phyloP scores from a whole-genome alignment of 1,140 invertebrate species.

The Cotesia vestalis region DNA sequence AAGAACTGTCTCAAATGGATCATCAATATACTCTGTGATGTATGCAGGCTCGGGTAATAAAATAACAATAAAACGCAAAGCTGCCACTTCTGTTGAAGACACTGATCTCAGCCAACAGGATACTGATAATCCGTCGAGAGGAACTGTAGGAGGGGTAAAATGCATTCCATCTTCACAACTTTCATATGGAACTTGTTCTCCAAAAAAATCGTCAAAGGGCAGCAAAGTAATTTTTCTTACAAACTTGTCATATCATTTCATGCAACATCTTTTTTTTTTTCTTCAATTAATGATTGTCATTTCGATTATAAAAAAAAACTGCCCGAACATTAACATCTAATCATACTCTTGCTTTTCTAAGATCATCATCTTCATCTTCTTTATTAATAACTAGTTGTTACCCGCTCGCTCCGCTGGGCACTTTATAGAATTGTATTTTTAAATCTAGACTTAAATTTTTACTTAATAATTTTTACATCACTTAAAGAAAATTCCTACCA shows the following conservation, averaged over 20 bases:
- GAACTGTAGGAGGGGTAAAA: slow-evolving; percentile 59
- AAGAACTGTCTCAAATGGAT: slow-evolving; percentile 72
- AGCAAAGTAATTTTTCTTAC: slow-evolving; percentile 59
- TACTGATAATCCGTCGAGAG: slow-evolving; percentile 49
- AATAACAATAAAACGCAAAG: slow-evolving; percentile 83
- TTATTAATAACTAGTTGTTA: too few species aligned
- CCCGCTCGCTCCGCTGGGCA: too few species aligned
- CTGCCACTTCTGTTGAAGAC: slow-evolving; percentile 62
- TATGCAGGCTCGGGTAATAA: slow-evolving; percentile 81
- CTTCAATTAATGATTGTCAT: not conserved
- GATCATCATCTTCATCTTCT: too few species aligned
- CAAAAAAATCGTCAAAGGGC: slow-evolving; percentile 62
- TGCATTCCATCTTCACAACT: slow-evolving; percentile 63
- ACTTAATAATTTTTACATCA: too few species aligned
- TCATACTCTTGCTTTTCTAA: not conserved
- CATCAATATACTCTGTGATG: slow-evolving; percentile 80
- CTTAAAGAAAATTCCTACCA: too few species aligned
- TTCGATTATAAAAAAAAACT: not conserved
- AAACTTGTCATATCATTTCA: slow-evolving; percentile 5
- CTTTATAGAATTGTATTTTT: too few species aligned
- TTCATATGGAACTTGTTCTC: slow-evolving; percentile 56
- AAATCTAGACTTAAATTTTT: too few species aligned
- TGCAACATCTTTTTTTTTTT: not conserved
- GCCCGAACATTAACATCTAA: slow-evolving; percentile 10
- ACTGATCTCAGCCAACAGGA: slow-evolving; percentile 52